Evolutionary conservation across 2,888 invertebrate species (phyloP), one percentile per base, ranked within the genome.

Genomic region (Agrypnus murinus): DNA sequence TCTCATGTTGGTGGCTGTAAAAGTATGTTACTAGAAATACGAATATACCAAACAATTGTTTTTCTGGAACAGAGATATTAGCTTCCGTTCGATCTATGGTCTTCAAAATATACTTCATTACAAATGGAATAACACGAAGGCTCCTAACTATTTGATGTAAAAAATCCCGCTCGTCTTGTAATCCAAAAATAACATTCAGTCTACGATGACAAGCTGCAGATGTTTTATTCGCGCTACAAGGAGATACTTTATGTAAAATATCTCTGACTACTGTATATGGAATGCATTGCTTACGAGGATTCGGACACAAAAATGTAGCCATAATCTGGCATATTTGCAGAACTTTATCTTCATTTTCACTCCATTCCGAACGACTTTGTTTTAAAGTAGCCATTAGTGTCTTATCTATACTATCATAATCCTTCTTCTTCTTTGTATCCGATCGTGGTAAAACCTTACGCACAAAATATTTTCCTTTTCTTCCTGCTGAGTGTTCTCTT

Each of bases 321-420:
- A 91, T 91, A 0, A 92, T 90, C 76, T 91, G 91, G 74, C 91
- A 90, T 72, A 94, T 87, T 50, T 92, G 84, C 1, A 95, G 81
- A 64, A 92, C 84, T 48, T 89, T 89, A 83, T 94, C 94, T 83
- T 95, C 95, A 38, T 88, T 86, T 0, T 87, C 81, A 6, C 88
- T 86, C 93, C 94, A 95, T 6, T 87, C 87, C 0, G 92, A 90
- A 5, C 89, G 86, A 17, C 89, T 78, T 32, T 88, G 89, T 2
- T 88, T 88, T 89, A 92, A 90, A 46, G 87, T 86, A 53, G 89
- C 88, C 53, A 92, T 79, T 0, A 93, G 92, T 73, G 87, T 87
- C 19, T 87, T 87, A 82, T 94, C 94, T 8, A 89, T 83, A 1
- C 90, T 89, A 78, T 93, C 93, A 65, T 90, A 89, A 48, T 80